Base-by-base conservation (phyloP, 92 coral and sea anemone species). In the Actinostola sp. region DNA sequence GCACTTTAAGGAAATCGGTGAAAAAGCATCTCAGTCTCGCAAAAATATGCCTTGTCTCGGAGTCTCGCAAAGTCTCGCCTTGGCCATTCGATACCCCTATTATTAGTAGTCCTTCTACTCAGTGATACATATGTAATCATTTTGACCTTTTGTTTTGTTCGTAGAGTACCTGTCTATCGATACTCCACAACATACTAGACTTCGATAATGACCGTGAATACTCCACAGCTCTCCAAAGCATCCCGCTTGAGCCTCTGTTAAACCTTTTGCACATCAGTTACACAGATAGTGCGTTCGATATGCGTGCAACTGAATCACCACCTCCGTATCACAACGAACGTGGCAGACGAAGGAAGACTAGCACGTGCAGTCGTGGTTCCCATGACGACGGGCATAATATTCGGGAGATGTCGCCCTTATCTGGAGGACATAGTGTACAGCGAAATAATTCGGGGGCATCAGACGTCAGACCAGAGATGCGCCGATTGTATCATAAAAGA, bases 121-220 rank as follows among this genome's bases (percentile, higher is more conserved):
- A 7, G 7, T 39, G 45, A 14, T 39, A 39, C 45, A 39, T 39
- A 14, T 39, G 14, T 39, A 14, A n/a, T 39, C 14, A 39, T 39
- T 7, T 7, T 39, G 7, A 14, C 14, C 7, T 39, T 39, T 39
- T 14, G 14, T 39, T 39, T 7, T 53, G 3, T 6, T 24, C 29
- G 2, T 38, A 94, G 93, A 91, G 95, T 69, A 94, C 98, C 5
- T 94, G 98, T 67, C 70, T 94, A 56, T 84, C 93, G 49, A 89
- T 94, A 17, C 84, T 94, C 14, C 92, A 94, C 61, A 94, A 92
- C 65, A 89, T 94, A 39, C 80, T 94, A 23, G 98, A 94, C 81
- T 89, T 91, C 60, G 92, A 94, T 68, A 88, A 89, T 42, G 92
- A 94, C 45, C 92, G 96, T 6, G 98, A 94, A 39, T 94, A 91